Evolutionary conservation across 2,888 invertebrate species (phyloP).

Genomic region (Ellobium chinense): DNA sequence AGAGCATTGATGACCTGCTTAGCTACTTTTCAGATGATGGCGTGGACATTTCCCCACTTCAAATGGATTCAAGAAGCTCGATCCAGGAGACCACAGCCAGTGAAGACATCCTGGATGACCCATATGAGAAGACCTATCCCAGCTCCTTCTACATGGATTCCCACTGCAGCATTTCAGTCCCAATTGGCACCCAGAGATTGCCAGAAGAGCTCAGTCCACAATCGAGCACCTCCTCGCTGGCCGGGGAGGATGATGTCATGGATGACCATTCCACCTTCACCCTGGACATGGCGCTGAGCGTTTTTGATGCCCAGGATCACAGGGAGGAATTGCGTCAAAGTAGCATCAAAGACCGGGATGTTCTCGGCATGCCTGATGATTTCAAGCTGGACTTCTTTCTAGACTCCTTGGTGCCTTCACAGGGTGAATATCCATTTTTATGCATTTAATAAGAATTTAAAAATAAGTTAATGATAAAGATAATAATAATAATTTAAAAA

Average conservation of each 20-base stretch:
- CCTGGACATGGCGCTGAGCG: constrained; percentile 39
- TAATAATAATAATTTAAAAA: too few relatives aligned
- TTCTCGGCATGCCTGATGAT: constrained; percentile 24
- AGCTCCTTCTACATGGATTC: constrained; percentile 30
- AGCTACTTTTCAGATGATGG: constrained; percentile 50
- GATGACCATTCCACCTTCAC: constrained; percentile 33
- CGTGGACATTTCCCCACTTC: constrained; percentile 44
- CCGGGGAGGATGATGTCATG: constrained; percentile 52
- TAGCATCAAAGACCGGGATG: constrained; percentile 21
- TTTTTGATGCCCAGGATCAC: background rate
- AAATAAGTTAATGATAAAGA: too few relatives aligned
- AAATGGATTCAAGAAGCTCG: constrained; percentile 42
- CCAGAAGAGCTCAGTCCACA: constrained; percentile 46
- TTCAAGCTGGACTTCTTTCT: constrained; percentile 65
- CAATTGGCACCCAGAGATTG: background rate
- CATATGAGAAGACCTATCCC: background rate
- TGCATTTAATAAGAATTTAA: too few relatives aligned
- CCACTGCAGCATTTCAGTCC: background rate
- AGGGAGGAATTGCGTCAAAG: background rate
- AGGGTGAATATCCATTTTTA: constrained; percentile 64
- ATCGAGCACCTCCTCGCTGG: constrained; percentile 39
- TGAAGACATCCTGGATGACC: constrained; percentile 55
- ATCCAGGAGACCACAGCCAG: constrained; percentile 17
- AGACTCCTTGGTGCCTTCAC: constrained; percentile 60
- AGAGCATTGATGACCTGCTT: constrained; percentile 62